phyloP scores from a whole-genome alignment of 2,113 vertebrate genomes.

The Dasypus novemcinctus region DNA sequence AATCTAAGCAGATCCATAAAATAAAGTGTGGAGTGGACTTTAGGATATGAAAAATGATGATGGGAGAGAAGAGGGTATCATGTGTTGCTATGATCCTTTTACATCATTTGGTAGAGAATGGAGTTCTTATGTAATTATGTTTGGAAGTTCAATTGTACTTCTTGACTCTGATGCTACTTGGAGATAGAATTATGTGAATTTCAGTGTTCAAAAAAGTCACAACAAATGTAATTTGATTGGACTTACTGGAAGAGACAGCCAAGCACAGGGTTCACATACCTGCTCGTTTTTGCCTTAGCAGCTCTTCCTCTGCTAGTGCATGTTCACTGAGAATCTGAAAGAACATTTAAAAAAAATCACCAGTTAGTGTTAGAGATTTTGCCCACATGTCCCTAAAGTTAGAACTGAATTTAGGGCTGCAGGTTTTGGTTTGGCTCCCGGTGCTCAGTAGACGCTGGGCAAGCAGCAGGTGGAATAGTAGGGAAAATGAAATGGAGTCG shows the following conservation, averaged over 20 bases:
- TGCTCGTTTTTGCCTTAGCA: constrained; percentile 70
- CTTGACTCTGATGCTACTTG: neutral
- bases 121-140: neutral
- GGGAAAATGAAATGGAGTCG: accelerated
- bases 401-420: neutral
- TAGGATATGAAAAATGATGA: accelerated
- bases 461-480: neutral
- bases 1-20: neutral
- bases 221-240: neutral
- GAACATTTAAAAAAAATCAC: neutral
- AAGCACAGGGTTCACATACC: constrained; percentile 66
- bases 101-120: neutral
- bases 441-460: accelerated
- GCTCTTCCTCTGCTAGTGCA: neutral
- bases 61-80: neutral
- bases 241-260: neutral
- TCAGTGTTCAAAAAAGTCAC: neutral
- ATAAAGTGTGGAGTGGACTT: neutral
- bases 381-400: neutral
- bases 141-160: neutral
- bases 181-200: neutral
- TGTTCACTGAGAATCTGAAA: constrained; percentile 64
- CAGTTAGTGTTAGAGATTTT: neutral
- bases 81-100: neutral
- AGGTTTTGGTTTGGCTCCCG: neutral